phyloP scores from a whole-genome alignment of 1,140 invertebrate genomes.

The Heliconius hewitsoni region DNA sequence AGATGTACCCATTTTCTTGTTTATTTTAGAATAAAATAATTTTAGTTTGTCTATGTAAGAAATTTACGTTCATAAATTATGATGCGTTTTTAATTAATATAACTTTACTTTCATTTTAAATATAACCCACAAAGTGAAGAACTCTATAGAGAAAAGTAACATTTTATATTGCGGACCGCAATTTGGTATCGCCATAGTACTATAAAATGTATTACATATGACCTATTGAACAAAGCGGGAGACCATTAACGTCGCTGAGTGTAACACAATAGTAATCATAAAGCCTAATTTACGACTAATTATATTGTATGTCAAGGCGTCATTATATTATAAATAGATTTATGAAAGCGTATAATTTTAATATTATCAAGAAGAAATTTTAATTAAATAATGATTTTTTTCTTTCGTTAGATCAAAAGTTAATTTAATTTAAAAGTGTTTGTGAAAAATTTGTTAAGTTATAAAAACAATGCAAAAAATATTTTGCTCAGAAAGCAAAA shows the following conservation, averaged over 20 bases:
- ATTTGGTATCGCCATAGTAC: neutral
- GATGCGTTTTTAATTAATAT: neutral
- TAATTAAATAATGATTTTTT: too few species aligned
- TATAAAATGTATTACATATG: slow-evolving; percentile 54
- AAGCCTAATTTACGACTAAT: neutral
- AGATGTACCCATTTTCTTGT: neutral
- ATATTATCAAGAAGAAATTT: too few species aligned
- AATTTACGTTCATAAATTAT: neutral
- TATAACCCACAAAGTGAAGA: neutral
- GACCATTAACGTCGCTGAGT: slow-evolving; percentile 45
- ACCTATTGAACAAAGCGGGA: slow-evolving; percentile 51
- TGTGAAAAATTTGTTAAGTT: too few species aligned
- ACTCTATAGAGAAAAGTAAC: neutral
- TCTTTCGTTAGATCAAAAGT: too few species aligned
- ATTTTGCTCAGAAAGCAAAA: neutral
- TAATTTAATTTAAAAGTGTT: too few species aligned
- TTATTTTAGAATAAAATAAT: neutral
- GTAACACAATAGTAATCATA: slow-evolving; percentile 13
- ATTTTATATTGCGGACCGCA: neutral
- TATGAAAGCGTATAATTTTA: neutral
- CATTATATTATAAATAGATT: neutral
- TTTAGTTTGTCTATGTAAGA: neutral
- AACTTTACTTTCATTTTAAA: neutral
- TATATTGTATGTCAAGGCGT: slow-evolving; percentile 2
- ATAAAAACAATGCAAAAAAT: neutral